phyloP scores from a whole-genome alignment of 2,113 vertebrate genomes.

The Sceloporus tristichus region DNA sequence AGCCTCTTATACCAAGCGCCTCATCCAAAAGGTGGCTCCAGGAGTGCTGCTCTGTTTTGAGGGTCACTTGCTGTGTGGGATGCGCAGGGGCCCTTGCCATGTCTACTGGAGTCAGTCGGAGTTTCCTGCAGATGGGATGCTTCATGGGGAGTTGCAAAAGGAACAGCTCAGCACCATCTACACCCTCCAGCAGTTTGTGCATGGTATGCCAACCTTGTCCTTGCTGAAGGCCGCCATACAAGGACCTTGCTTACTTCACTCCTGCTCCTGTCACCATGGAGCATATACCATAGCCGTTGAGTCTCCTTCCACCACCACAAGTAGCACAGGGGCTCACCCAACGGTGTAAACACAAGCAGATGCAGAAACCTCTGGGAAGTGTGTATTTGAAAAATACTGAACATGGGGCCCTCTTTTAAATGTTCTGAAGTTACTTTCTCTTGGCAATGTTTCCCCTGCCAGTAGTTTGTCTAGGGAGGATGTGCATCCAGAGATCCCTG shows the following conservation, averaged over 20 bases:
- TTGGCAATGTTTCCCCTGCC: too few relatives aligned
- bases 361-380: too few relatives aligned
- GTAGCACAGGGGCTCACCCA: neutral
- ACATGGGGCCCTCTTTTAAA: too few relatives aligned
- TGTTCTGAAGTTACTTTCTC: too few relatives aligned
- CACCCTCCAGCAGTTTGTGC: conserved; percentile 74
- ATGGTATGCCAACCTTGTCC: conserved; percentile 68
- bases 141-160: conserved; percentile 67
- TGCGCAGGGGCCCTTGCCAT: conserved; percentile 60
- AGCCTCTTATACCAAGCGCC: conserved; percentile 66
- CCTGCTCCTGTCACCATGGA: too few relatives aligned
- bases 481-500: neutral
- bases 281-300: too few relatives aligned
- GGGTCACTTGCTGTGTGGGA: conserved; percentile 58
- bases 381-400: too few relatives aligned
- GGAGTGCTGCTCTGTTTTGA: conserved; percentile 78
- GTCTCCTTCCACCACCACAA: neutral
- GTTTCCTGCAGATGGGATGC: conserved; percentile 41
- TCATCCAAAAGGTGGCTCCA: conserved; percentile 78
- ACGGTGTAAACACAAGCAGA: neutral
- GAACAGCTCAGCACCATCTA: conserved; percentile 70
- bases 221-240: neutral
- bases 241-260: neutral
- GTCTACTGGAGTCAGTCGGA: conserved; percentile 67
- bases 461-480: neutral